phyloP scores from a whole-genome alignment of 2,888 invertebrate species.

The Dryobotodes eremita region DNA sequence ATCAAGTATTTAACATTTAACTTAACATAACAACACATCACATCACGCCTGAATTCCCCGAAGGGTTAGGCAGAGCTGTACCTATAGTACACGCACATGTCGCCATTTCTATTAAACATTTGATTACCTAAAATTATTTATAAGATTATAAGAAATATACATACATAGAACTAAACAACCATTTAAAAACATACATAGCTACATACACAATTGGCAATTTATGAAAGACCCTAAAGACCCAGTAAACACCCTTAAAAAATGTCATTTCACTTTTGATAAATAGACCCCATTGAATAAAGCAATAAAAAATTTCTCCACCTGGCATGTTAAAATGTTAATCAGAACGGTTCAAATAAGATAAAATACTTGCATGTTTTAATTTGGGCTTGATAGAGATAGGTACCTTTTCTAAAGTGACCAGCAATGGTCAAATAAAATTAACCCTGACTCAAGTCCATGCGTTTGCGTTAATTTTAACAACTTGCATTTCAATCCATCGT shows the following conservation, averaged over 20 bases:
- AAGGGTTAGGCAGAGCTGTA: no score
- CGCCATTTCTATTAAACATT: neutral
- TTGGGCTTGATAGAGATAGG: neutral
- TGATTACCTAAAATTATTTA: neutral
- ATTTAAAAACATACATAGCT: conserved; percentile 1
- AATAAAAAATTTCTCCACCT: neutral
- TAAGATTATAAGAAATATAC: neutral
- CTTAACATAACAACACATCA: no score
- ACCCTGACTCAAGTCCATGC: neutral
- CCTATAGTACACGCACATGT: no score
- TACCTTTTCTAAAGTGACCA: neutral
- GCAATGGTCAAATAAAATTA: neutral
- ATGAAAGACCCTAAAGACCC: neutral
- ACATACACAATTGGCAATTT: neutral
- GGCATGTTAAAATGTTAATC: neutral
- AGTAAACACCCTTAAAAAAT: neutral
- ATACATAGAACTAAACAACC: neutral
- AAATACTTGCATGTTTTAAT: neutral
- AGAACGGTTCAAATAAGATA: conserved; percentile 1
- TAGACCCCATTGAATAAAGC: neutral
- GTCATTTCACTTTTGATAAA: neutral
- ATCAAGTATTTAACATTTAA: neutral
- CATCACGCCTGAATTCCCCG: no score
- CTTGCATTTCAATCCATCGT: neutral
- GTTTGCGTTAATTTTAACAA: conserved; percentile 13